Evolutionary conservation across 1,140 invertebrate species (phyloP), one percentile per base, ranked within the genome.

Genomic region (Drosophila truncata): DNA sequence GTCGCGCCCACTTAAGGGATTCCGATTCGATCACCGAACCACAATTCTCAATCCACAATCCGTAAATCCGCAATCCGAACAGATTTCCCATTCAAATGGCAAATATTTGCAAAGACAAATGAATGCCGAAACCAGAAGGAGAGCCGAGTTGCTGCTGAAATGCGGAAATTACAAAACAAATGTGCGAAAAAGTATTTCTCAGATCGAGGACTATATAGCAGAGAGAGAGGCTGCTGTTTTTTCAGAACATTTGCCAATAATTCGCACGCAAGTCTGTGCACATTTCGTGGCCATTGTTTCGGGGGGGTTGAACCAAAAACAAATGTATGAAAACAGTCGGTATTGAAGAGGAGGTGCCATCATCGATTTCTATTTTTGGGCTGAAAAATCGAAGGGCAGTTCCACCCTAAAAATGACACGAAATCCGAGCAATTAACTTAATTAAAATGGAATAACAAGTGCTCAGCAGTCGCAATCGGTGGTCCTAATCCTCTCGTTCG

Each of bases 391-490:
- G 20, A 13, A 20, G 3, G 27, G 20, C 37, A 42, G 47, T 46
- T 67, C 80, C 71, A 77, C 79, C 80, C 80, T 55, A n/a, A n/a
- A 29, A 41, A 88, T 88, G 84, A 88, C 73, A 88, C 49, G 80
- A 80, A 88, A 90, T 91, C 87, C 65, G 63, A 63, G 83, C 87
- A 91, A 91, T 91, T 91, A 91, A 91, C 80, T 91, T 91, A 91
- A 91, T 91, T 91, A 91, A 91, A 91, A 87, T 87, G 80, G 58
- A 91, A 91, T 91, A 91, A 91, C 87, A 91, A 91, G 87, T 91
- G 78, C 75, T 91, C 74, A 73, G 63, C 61, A 74, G 66, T 71
- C 61, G 64, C 70, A 63, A 73, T 66, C 82, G 72, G 78, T 75
- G 41, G 71, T 80, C 58, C 52, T 78, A 73, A 60, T 70, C 70